These are phyloP conservation scores for Liodrosophila aerea DNA, from an alignment of 2,888 invertebrate species.

Conservation along the genomic window DNA sequence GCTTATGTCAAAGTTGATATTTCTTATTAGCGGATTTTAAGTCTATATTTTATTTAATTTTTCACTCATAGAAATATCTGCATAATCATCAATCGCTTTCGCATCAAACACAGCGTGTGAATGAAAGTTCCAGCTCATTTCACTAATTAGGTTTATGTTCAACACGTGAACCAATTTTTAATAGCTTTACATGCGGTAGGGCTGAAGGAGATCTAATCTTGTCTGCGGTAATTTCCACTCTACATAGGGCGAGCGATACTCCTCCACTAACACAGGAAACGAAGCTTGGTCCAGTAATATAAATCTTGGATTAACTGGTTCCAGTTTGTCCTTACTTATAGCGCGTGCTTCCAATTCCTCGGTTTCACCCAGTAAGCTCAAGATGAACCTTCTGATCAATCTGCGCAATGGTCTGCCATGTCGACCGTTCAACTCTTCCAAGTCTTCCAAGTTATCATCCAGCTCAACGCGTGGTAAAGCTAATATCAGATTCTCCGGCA, in stretches of 20 bases:
- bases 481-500: too few species aligned
- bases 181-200: background rate
- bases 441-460: too few species aligned
- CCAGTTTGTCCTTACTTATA: too few species aligned
- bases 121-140: conserved; percentile 36
- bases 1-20: conserved; percentile 39
- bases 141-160: conserved; percentile 23
- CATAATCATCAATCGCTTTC: conserved; percentile 3
- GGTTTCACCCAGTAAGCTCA: too few species aligned
- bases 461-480: too few species aligned
- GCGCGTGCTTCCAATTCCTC: too few species aligned
- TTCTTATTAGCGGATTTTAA: conserved; percentile 14
- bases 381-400: background rate
- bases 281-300: too few species aligned
- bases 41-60: conserved; percentile 2
- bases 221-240: background rate
- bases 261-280: too few species aligned
- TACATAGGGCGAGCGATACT: too few species aligned
- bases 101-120: conserved; percentile 23
- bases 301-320: too few species aligned
- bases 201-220: background rate
- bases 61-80: conserved; percentile 14
- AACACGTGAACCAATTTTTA: background rate
- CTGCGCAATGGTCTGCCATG: background rate
- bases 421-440: too few species aligned